phyloP scores from a whole-genome alignment of 1,140 invertebrate genomes.

The Orchesella cincta region DNA sequence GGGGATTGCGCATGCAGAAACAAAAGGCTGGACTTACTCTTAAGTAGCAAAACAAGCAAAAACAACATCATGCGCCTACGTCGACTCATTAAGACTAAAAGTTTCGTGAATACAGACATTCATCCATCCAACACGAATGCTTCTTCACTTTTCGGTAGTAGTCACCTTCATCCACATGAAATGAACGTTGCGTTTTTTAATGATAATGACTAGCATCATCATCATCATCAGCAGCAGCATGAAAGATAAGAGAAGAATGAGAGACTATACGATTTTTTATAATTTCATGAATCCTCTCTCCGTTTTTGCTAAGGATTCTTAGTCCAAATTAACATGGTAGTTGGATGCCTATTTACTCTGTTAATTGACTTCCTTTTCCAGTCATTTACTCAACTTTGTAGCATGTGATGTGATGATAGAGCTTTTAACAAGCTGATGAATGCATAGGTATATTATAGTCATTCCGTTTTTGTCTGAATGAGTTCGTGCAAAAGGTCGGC shows the following conservation, averaged over 20 bases:
- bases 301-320: not conserved
- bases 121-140: not conserved
- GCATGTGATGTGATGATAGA: not conserved
- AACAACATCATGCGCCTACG: not conserved
- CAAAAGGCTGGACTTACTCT: slow-evolving; percentile 9
- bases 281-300: not conserved
- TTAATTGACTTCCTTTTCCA: slow-evolving; percentile 29
- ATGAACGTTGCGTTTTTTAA: not conserved
- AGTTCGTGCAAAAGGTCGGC: too few relatives aligned
- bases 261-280: not conserved
- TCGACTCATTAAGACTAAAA: slow-evolving; percentile 24
- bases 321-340: slow-evolving; percentile 5
- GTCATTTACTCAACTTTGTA: slow-evolving; percentile 3
- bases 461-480: too few relatives aligned
- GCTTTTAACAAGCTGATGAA: slow-evolving; percentile 8
- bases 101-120: slow-evolving; percentile 10
- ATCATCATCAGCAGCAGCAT: not conserved
- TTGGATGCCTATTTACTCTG: not conserved
- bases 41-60: not conserved
- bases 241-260: slow-evolving; percentile 7
- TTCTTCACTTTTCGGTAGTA: not conserved
- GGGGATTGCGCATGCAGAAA: slow-evolving; percentile 23
- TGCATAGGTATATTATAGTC: too few relatives aligned
- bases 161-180: not conserved
- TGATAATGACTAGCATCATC: slow-evolving; percentile 6